These are phyloP conservation scores for Paramuricea clavata DNA, from an alignment of 92 coral and sea anemone genomes.

Conservation along the genomic window DNA sequence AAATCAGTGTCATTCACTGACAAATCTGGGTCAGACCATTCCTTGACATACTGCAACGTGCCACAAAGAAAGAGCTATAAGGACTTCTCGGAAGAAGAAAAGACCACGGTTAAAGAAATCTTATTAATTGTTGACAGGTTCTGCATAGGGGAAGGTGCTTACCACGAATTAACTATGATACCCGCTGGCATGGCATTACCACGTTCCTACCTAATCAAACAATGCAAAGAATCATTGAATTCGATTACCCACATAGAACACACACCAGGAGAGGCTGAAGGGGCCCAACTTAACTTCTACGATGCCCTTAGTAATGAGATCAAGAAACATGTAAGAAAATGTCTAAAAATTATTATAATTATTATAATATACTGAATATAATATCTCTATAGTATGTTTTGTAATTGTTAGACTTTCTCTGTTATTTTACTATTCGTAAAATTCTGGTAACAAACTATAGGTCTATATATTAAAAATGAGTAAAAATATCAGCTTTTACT, in stretches of 20 bases:
- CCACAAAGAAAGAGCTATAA: constrained; percentile 2
- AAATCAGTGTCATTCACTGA: not conserved
- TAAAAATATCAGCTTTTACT: too few relatives aligned
- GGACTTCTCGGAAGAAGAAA: not conserved
- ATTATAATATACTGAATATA: not conserved
- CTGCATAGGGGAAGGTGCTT: not conserved
- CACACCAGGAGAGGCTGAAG: not conserved
- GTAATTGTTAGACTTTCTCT: too few relatives aligned
- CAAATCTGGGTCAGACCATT: not conserved
- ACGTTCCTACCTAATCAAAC: not conserved
- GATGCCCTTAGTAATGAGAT: not conserved
- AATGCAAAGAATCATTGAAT: not conserved
- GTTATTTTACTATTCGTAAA: too few relatives aligned
- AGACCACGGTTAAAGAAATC: constrained; percentile 1
- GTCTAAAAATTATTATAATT: not conserved
- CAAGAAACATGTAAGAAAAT: not conserved
- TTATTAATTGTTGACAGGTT: not conserved
- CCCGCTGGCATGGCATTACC: not conserved
- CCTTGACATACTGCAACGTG: not conserved
- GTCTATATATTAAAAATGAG: too few relatives aligned
- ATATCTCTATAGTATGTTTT: too few relatives aligned
- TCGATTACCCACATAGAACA: not conserved
- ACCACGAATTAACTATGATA: not conserved
- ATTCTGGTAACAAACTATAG: too few relatives aligned
- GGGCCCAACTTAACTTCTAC: not conserved